Conservation (phyloP, 1,140 invertebrate genomes). For the Sitophilus oryzae region DNA sequence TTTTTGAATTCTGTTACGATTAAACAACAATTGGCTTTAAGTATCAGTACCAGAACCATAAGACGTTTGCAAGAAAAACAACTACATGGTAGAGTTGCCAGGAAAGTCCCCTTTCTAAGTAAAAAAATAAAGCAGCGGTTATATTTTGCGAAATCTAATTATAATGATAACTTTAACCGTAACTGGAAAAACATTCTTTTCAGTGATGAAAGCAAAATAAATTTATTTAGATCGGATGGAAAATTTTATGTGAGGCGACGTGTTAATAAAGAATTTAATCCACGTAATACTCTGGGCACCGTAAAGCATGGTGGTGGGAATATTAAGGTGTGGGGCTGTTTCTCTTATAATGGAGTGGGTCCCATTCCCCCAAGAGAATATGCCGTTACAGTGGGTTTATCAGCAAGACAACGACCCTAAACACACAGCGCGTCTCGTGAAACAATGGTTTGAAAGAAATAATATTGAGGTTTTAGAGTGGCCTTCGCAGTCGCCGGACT, state of each 20-base stretch:
- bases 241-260: neutral
- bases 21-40: no score
- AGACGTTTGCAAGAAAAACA: no score
- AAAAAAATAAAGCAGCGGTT: no score
- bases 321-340: constrained; percentile 2
- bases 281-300: neutral
- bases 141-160: no score
- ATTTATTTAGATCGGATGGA: neutral
- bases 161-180: no score
- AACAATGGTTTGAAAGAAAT: constrained; percentile 1
- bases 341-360: constrained; percentile 1
- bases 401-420: constrained; percentile 2
- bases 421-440: neutral
- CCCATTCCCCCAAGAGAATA: neutral
- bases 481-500: neutral
- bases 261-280: neutral
- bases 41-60: no score
- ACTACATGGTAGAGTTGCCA: no score
- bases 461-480: constrained; percentile 4
- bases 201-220: neutral
- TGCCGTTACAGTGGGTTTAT: neutral
- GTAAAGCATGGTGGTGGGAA: neutral
- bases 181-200: constrained; percentile 8
- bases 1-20: no score
- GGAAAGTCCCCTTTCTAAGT: no score